Base-by-base conservation (phyloP, 2,888 invertebrate genomes). In the Hydraecia micacea region DNA sequence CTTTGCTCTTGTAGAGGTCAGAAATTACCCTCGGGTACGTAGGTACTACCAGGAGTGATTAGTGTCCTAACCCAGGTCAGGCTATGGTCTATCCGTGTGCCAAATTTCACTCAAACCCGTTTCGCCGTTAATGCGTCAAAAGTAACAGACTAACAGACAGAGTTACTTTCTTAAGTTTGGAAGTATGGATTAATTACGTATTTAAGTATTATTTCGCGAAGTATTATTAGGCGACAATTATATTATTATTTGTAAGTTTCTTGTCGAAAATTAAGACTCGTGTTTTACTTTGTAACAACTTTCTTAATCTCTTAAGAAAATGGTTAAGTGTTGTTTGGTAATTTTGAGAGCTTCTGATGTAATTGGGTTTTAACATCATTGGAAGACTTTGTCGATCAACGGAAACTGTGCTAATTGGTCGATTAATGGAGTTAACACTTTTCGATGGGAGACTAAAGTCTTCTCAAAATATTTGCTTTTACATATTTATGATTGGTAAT, bases 221-320 rank as follows among this genome's bases (percentile, higher is more conserved):
- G n/a, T 8, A 52, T 9, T 62, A 67, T 28, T 25, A 79, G 32
- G 73, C 46, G n/a, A 32, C 25, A 69, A 49, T 69, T 39, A 63
- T 36, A n/a, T 75, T n/a, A 72, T 49, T 49, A 67, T 63, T 77
- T 71, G 15, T 32, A 67, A 68, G 39, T 63, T 68, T 77, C 55
- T 71, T 63, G n/a, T 9, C 63, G 13, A 62, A 71, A 79, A 63
- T 83, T 49, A 71, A 73, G 42, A 58, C 21, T 58, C 42, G n/a
- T 7, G 70, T 74, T 71, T 58, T 68, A 79, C 84, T 83, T 71
- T 58, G 67, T 21, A 65, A 52, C 13, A 74, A 73, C 67, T 74
- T 79, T 73, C 36, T 62, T 58, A 67, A 74, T 71, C 49, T 49
- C 42, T 73, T 74, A 25, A 67, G 69, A 49, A 73, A 72, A 55